Base-by-base conservation (phyloP, 2,113 vertebrate species). In the Tapirus terrestris region DNA sequence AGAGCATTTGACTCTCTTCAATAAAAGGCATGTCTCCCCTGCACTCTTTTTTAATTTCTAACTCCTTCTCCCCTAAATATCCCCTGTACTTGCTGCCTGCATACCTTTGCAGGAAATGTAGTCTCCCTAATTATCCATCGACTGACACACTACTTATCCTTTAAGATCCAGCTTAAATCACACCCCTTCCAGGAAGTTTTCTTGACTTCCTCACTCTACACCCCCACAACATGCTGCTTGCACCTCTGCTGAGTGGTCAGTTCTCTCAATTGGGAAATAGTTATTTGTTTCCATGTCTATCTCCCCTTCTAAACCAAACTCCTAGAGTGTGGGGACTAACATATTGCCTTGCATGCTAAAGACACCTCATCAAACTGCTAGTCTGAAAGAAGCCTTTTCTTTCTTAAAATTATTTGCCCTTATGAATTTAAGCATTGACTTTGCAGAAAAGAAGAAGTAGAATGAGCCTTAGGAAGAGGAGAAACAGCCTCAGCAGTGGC, bases 401-500 rank as follows among this genome's bases (percentile, higher is more conserved):
- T 33, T 85, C 33, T 87, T 91, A 83, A 87, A 83, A 61, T 21
- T 91, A 88, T 81, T 93, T 96, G 48, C 23, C 48, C 21, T 70
- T 23, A 80, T 29, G 29, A 91, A 87, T 73, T 43, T 67, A 68
- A 80, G 43, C 11, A 70, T 76, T 94, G 84, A 88, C 18, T 91
- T 48, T 89, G 16, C 94, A 81, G 65, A 80, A 95, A 93, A 63
- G 21, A 68, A 94, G 8, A 27, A 81, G 31, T 23, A 91, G 36
- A 61, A 84, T 75, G 43, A 93, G 13, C 18, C 21, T 95, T 53
- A 39, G 27, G 70, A 75, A 97, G 43, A 93, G 31, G n/a, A 85
- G 31, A 84, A 77, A 95, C 11, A 83, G 43, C 4, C 20, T 93
- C 31, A 36, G 18, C 36, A 53, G 17, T 95, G 27, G 25, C 88